Conservation (phyloP, 1,140 invertebrate species). For the Papilio glaucus region DNA sequence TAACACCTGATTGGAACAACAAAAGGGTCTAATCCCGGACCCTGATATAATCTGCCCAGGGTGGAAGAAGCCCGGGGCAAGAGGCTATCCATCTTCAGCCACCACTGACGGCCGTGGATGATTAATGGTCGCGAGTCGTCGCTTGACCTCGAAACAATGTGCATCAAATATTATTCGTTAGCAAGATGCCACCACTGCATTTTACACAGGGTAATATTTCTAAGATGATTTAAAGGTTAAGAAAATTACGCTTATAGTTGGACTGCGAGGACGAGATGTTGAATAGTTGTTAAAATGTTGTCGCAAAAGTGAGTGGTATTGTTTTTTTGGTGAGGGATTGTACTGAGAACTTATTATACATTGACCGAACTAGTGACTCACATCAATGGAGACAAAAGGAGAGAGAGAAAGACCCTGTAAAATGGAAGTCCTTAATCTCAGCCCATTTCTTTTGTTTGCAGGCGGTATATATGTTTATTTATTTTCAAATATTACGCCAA, state of each 20-base stretch:
- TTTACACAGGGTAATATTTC: background rate
- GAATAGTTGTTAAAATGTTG: no score
- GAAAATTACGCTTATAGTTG: background rate
- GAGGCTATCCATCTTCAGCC: conserved; percentile 55
- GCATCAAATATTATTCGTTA: conserved; percentile 40
- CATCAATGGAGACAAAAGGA: no score
- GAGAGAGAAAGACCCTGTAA: no score
- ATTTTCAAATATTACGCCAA: no score
- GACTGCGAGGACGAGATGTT: no score
- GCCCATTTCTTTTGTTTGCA: no score
- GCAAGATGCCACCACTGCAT: conserved; percentile 9
- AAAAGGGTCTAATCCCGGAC: conserved; percentile 46
- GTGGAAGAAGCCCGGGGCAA: background rate
- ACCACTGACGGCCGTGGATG: conserved; percentile 62
- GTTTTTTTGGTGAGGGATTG: no score
- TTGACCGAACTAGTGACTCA: no score
- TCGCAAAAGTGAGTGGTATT: no score
- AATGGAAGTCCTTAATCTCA: no score
- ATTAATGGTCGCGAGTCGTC: conserved; percentile 55
- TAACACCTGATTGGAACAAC: conserved; percentile 55
- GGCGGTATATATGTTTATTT: no score
- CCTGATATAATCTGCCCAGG: conserved; percentile 42
- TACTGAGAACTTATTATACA: no score
- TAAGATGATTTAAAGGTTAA: conserved; percentile 12
- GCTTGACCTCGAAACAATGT: conserved; percentile 48